Evolutionary conservation across 2,888 invertebrate species (phyloP), one percentile per base, ranked within the genome.

Genomic region (Xiphydria camelus): DNA sequence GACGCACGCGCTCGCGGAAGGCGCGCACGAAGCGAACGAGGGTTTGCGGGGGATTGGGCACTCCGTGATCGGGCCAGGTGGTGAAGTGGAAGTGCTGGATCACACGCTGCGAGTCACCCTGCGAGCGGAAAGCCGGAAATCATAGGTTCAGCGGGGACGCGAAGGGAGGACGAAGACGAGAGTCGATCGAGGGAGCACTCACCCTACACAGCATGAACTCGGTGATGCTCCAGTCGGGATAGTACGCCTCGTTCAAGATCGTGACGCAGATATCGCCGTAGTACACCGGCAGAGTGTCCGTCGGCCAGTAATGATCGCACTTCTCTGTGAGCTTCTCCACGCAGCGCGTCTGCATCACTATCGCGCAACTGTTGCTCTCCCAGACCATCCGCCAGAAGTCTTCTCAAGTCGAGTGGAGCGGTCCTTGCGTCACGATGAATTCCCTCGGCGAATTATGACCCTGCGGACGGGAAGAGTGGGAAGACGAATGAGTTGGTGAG

Each of bases 371-470:
- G 74, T 96, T 95, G 57, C 94, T 94, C 78, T 99, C 98, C 97
- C 98, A 99, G 67, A 91, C 89, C 95, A 96, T 97, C 64, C 97
- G 85, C 98, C 99, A 99, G 81, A 98, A 98, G 79, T 98, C 97
- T 76, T 99, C 98, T 46, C 95, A 82, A 1, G 99, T 99, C 53
- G 93, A 91, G 75, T 95, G 96, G 64, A 99, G 79, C 19, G 98
- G 97, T 21, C 98, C 99, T 79, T 98, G 95, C 0, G 97, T 96
- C 14, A 97, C 98, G 65, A 99, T 92, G 78, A 97, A 99, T 79
- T 99, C 98, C 29, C 97, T 80, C 7, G 95, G 96, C 22, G 95
- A 96, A 79, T 90, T 93, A 78, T 89, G 91, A 2, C 94, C 94
- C 88, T 88, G 59, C 5, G n/a, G n/a, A n/a, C n/a, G n/a, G n/a